phyloP scores from a whole-genome alignment of 1,140 invertebrate species.

The Anagrus nilaparvatae region DNA sequence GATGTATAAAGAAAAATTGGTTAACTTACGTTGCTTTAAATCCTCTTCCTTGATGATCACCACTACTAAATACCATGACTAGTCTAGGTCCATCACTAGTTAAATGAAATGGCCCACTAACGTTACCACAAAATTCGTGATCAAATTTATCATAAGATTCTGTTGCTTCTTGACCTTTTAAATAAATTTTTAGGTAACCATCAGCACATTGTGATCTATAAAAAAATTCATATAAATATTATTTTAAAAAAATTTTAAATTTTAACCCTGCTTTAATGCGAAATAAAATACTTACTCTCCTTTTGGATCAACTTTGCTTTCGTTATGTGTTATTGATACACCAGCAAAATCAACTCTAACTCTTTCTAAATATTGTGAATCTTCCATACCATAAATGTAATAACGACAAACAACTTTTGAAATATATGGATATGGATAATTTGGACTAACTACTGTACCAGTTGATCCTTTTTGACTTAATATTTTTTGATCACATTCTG shows the following conservation, averaged over 20 bases:
- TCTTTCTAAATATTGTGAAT: conserved; percentile 87
- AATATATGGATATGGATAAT: conserved; percentile 90
- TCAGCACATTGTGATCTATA: conserved; percentile 65
- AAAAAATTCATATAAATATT: conserved; percentile 10
- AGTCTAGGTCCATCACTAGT: conserved; percentile 85
- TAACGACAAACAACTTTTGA: conserved; percentile 92
- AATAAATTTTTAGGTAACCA: conserved; percentile 83
- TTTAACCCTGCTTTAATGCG: too few relatives aligned
- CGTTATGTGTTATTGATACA: too few relatives aligned
- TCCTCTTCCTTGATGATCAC: conserved; percentile 75
- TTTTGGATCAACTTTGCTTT: conserved; percentile 58
- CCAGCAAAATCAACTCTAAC: conserved; percentile 80
- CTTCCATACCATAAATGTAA: conserved; percentile 95
- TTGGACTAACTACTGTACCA: conserved; percentile 87
- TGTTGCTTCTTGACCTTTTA: conserved; percentile 86
- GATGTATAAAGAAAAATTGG: conserved; percentile 1
- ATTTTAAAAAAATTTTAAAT: not conserved
- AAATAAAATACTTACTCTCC: conserved; percentile 50
- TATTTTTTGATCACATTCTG: conserved; percentile 96
- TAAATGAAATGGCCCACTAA: conserved; percentile 55
- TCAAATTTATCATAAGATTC: conserved; percentile 89
- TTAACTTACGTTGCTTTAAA: conserved; percentile 75
- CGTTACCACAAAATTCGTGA: conserved; percentile 80
- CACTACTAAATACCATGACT: conserved; percentile 86
- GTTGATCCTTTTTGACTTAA: conserved; percentile 84